Base-by-base conservation (phyloP, 2,797 vertebrate genomes). In the Pangasius larnaudii region DNA sequence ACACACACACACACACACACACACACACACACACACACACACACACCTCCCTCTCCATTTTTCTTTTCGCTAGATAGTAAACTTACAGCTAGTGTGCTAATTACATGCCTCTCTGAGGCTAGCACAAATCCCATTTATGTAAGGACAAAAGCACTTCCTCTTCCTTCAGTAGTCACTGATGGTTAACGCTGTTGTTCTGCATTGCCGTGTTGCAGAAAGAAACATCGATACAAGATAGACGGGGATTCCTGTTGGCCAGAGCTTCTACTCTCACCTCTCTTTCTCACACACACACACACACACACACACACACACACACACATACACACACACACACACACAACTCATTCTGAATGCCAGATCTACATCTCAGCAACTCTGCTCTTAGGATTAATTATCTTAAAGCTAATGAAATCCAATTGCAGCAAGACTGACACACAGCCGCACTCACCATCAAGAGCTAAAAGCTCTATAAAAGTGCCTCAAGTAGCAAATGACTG, bases 361-460 rank as follows among this genome's bases (percentile, higher is more conserved):
- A 58, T 49, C 33, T 53, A 46, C 75, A 49, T 59, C 83, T 71
- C 83, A 85, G 83, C 61, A 88, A 49, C 49, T 78, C 80, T 63
- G 46, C 56, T 80, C 56, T 88, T 13, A 71, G 36, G 75, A 53
- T 72, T 88, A 85, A 85, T 88, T 79, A 88, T 53, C 46, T 72
- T 88, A 71, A 88, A 33, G 49, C 59, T 78, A 85, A 77, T 88
- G 74, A 85, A 85, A 88, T 65, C 83, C 53, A 59, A 13, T 24
- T 39, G 75, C 22, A 42, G 75, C 10, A 9, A 16, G 10, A 36
- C 85, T 39, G 51, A n/a, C 65, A n/a, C 27, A 82, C 77, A 59
- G 27, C 27, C 4, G 63, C 86, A 42, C 49, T 30, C 30, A 3
- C 79, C 46, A 6, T 65, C 63, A 42, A 49, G 53, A 63, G 27